Conservation (phyloP, 2,113 vertebrate species). For the Pterocles burchelli region DNA sequence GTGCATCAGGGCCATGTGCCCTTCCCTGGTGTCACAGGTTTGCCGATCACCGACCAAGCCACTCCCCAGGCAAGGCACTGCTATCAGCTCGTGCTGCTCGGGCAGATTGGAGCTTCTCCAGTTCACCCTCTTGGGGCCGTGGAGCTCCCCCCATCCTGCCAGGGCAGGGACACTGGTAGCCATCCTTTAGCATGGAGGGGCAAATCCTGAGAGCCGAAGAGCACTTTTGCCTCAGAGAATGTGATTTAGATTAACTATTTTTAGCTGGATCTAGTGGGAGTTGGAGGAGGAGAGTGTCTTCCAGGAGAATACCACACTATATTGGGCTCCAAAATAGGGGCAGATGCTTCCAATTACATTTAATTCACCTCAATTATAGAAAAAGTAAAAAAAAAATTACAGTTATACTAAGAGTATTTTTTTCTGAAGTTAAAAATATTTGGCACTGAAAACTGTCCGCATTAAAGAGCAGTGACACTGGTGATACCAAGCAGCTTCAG, state of each 20-base stretch:
- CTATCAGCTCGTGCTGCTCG: fast-evolving
- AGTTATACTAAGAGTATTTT: background rate
- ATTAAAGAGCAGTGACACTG: background rate
- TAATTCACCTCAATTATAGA: slow-evolving; percentile 52
- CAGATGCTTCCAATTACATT: slow-evolving; percentile 45
- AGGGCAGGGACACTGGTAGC: background rate
- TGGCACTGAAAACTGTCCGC: background rate
- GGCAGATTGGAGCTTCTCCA: background rate
- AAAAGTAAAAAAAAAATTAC: background rate
- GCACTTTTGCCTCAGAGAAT: background rate
- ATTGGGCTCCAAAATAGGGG: background rate
- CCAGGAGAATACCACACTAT: slow-evolving; percentile 14
- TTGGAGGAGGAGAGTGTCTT: slow-evolving; percentile 26
- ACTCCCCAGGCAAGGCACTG: background rate
- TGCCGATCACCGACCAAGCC: fast-evolving
- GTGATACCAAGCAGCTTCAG: background rate
- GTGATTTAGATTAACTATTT: slow-evolving; percentile 43
- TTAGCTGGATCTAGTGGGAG: slow-evolving; percentile 42
- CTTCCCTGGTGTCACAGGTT: background rate
- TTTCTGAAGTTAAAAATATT: background rate
- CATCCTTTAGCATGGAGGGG: background rate
- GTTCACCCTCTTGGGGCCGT: fast-evolving
- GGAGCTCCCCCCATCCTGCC: background rate
- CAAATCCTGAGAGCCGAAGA: background rate
- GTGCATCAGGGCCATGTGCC: fast-evolving